These are phyloP conservation scores for Chamaetylas fuelleborni DNA, from an alignment of 2,113 vertebrate species.

Conservation along the genomic window DNA sequence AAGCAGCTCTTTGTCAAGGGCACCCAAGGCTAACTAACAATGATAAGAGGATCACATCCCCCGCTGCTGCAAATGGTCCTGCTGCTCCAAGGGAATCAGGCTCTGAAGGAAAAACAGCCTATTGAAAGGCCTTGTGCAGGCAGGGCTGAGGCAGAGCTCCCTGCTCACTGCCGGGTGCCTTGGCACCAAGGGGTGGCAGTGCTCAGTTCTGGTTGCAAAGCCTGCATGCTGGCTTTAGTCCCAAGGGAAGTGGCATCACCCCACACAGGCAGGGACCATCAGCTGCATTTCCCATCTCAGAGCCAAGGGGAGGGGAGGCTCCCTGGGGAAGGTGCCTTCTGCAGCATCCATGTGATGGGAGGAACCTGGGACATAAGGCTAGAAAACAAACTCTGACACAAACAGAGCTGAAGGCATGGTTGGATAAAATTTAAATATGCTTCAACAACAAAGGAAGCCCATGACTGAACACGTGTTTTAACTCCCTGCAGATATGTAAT, in stretches of 20 bases:
- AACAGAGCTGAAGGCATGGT: background rate
- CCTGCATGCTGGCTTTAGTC: background rate
- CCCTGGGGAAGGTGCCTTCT: background rate
- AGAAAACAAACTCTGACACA: background rate
- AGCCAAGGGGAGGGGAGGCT: background rate
- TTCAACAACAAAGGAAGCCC: background rate
- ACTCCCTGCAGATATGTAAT: background rate
- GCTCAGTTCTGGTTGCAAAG: background rate
- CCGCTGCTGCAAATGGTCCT: background rate
- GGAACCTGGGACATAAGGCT: background rate
- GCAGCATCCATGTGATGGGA: background rate
- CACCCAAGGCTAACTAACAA: rapidly evolving
- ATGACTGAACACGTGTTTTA: background rate
- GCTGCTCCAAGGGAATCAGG: background rate
- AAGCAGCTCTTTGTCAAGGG: background rate
- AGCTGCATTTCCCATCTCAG: rapidly evolving
- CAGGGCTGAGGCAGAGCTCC: background rate
- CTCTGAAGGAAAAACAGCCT: background rate
- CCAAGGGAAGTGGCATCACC: background rate
- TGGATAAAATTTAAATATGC: background rate
- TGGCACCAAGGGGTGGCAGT: rapidly evolving
- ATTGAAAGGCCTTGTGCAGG: background rate
- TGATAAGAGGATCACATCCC: background rate
- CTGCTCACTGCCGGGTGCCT: background rate
- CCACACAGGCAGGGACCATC: background rate